Percentiles rank a stretch among this genome's conserved stretches.
Conservation (phyloP, 2,888 invertebrate species). For the Cantharis rufa region DNA sequence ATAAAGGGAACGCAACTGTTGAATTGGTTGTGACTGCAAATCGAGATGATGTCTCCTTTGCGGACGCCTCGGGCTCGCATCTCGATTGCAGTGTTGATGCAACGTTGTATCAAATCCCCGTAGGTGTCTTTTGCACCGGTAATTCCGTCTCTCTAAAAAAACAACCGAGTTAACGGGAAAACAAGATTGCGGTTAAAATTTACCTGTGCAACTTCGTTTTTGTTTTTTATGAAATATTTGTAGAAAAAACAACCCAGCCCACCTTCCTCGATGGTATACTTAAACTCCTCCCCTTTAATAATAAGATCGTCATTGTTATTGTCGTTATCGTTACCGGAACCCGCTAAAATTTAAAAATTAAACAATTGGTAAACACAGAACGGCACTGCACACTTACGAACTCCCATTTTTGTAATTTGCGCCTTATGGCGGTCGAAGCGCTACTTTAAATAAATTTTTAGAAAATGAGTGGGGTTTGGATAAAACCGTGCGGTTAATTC, state of each 20-base stretch:
- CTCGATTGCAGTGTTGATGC: constrained; percentile 31
- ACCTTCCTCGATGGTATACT: constrained; percentile 9
- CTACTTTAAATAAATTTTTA: neutral
- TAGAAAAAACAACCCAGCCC: constrained; percentile 14
- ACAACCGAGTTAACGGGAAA: neutral
- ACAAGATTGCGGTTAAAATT: neutral
- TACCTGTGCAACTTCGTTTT: constrained; percentile 16
- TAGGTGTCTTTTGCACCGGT: constrained; percentile 46
- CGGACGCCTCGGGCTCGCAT: constrained; percentile 46
- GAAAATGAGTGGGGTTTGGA: neutral
- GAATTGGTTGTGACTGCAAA: constrained; percentile 57
- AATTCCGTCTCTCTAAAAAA: constrained; percentile 10
- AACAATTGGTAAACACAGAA: neutral
- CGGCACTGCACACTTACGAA: neutral
- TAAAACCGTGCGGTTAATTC: neutral
- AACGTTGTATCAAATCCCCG: constrained; percentile 38
- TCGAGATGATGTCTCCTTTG: constrained; percentile 54
- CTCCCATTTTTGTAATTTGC: neutral
- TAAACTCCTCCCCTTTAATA: constrained; percentile 1
- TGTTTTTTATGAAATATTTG: constrained; percentile 2
- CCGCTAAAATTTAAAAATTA: neutral
- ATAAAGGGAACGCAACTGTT: constrained; percentile 56
- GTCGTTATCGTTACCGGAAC: neutral
- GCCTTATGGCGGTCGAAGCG: neutral
- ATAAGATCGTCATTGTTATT: neutral